Evolutionary conservation across 1,140 invertebrate species (phyloP).

Genomic region (Mycetomoellerius zeteki): DNA sequence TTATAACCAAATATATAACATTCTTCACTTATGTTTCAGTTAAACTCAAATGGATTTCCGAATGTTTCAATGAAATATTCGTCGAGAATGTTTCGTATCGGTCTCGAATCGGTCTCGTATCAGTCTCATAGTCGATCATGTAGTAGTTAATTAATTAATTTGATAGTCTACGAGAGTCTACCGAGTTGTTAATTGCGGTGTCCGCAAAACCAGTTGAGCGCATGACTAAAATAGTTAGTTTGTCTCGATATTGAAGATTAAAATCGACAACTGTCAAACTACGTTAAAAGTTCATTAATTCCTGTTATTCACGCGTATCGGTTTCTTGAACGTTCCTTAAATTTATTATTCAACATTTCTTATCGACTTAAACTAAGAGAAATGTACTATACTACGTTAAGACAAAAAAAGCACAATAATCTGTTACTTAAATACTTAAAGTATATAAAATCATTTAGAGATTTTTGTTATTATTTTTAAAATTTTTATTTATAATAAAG

Average conservation of each 20-base stretch:
- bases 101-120: not conserved
- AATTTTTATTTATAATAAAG: too few relatives aligned
- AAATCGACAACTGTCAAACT: slow-evolving; percentile 6
- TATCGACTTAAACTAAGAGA: not conserved
- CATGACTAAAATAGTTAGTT: not conserved
- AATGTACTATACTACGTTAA: not conserved
- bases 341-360: not conserved
- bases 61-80: not conserved
- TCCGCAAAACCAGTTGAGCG: slow-evolving; percentile 5
- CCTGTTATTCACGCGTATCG: not conserved
- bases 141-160: slow-evolving; percentile 37
- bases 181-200: slow-evolving; percentile 9
- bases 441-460: too few relatives aligned
- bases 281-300: not conserved
- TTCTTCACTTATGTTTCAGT: not conserved
- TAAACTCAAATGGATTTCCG: not conserved
- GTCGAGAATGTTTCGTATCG: not conserved
- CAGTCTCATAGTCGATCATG: not conserved
- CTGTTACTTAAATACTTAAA: not conserved
- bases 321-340: not conserved
- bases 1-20: too few relatives aligned
- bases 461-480: too few relatives aligned
- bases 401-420: slow-evolving; percentile 7
- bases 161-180: not conserved
- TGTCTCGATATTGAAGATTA: slow-evolving; percentile 33